phyloP scores from a whole-genome alignment of 2,113 vertebrate genomes.

The Ursus arctos region DNA sequence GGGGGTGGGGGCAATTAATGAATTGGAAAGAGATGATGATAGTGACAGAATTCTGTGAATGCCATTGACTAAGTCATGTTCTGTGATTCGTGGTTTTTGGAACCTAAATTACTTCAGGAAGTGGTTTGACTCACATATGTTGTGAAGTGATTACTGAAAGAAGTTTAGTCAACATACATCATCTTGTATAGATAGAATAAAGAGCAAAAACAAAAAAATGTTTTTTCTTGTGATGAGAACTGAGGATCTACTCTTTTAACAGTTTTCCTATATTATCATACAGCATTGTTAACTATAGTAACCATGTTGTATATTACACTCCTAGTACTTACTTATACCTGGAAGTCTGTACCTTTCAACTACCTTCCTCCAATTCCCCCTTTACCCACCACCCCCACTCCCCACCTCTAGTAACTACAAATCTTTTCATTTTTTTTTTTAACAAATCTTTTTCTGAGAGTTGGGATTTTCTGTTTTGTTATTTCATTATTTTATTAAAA shows the following conservation, averaged over 20 bases:
- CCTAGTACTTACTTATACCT: background rate
- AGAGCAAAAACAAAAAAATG: background rate
- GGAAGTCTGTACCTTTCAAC: background rate
- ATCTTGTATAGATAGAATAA: background rate
- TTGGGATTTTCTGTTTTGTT: background rate
- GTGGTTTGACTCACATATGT: background rate
- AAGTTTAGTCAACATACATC: background rate
- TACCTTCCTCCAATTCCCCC: background rate
- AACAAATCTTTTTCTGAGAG: background rate
- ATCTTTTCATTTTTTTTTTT: background rate
- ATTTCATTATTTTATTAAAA: background rate
- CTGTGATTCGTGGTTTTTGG: background rate
- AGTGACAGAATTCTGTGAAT: background rate
- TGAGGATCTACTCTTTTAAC: background rate
- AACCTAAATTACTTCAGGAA: background rate
- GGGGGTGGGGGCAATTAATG: background rate
- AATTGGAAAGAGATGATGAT: background rate
- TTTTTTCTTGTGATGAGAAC: background rate
- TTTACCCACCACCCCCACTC: too few relatives aligned
- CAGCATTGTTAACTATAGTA: background rate
- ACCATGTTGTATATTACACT: background rate
- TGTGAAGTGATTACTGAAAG: background rate
- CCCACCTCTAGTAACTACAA: background rate
- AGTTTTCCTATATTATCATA: background rate
- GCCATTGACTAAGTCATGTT: background rate